Conservation (phyloP, 2,797 vertebrate genomes). For the Poecilia wingei region DNA sequence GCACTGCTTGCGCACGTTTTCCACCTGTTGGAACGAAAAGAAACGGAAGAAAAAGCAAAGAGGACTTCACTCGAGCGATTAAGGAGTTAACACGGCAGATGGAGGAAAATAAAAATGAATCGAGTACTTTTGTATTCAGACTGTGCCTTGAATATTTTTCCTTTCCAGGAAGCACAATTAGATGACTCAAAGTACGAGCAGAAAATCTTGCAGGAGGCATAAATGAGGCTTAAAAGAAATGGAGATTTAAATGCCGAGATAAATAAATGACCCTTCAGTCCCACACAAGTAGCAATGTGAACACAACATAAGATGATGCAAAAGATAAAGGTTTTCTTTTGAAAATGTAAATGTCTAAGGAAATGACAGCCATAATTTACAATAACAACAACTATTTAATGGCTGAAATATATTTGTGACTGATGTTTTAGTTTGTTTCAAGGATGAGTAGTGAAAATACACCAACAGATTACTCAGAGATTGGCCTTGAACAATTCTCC, state of each 20-base stretch:
- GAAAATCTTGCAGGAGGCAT: not conserved
- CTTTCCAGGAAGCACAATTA: not conserved
- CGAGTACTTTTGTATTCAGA: not conserved
- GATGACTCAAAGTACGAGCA: not conserved
- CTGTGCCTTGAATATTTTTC: not conserved
- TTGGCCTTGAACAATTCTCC: not conserved
- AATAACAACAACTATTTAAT: not conserved
- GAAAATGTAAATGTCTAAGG: not conserved
- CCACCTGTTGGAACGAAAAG: conserved; percentile 79
- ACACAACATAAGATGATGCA: not conserved
- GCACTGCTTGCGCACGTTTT: conserved; percentile 86
- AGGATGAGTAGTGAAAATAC: not conserved
- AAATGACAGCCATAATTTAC: not conserved
- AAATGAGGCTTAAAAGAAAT: not conserved
- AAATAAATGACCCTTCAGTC: not conserved
- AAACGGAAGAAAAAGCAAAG: conserved; percentile 11
- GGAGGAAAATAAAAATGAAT: not conserved
- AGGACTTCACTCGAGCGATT: not conserved
- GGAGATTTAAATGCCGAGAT: not conserved
- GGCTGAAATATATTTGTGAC: not conserved
- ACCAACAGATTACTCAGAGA: not conserved
- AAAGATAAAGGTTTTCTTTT: not conserved
- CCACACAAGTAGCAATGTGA: not conserved
- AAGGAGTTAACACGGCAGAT: not conserved
- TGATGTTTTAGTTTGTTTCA: not conserved